Evolutionary conservation across 2,888 invertebrate species (phyloP), one percentile per base, ranked within the genome.

Genomic region (Apodemia zela): DNA sequence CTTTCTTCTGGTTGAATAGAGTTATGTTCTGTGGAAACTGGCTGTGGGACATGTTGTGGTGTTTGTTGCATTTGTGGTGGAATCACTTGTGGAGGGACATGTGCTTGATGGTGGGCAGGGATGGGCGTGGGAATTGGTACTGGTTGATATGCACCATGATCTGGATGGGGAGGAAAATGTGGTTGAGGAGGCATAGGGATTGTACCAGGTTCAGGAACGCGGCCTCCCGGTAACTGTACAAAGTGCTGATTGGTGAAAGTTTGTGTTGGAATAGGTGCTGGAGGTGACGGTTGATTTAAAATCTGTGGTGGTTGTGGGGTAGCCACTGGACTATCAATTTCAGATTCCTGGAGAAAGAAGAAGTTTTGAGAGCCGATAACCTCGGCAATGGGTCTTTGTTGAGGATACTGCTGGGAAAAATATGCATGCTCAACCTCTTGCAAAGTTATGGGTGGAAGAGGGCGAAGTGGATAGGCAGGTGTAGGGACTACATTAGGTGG

Each of bases 281-380:
- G 78, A 17, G 77, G 76, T 33, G 87, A 84, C 49, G 87, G 85
- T 71, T 93, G 93, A 57, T 86, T 87, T 42, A 82, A 70, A 11
- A 85, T 76, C 13, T 77, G 81, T 11, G 83, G 91, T 72, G 83
- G 93, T 77, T 86, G 93, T 2, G 93, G 91, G 2, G 93, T 88
- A 25, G 90, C 87, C 35, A 95, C 94, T 0, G 96, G 95, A 61
- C 95, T 94, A 81, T 97, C 97, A 69, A 97, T 92, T 86, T 98
- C 98, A 25, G 98, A 98, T 77, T 98, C 98, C 91, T 98, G 97
- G 64, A 98, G 93, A 82, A 96, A 96, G 82, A 94, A 95, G 85
- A 96, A 96, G 80, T 95, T 96, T 65, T 95, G 95, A 8, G 94
- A 93, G 35, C 96, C 96, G 71, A 96, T 94, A 38, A 96, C 95